These are phyloP conservation scores for Meta bourneti DNA, from an alignment of 2,888 invertebrate genomes.

Conservation along the genomic window DNA sequence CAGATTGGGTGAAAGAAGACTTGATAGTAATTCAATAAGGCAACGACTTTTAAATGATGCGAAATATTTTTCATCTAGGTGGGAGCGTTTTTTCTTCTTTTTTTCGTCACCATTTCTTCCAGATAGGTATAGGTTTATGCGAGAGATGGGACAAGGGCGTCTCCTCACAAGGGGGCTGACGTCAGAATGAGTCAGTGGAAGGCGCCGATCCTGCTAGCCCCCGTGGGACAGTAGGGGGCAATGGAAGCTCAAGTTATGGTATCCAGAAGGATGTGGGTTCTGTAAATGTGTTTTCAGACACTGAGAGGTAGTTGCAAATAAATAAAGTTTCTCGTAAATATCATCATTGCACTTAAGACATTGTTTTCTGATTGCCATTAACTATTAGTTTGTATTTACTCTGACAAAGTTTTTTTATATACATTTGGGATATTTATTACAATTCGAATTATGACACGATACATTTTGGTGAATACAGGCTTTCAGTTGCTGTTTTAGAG, in stretches of 20 bases:
- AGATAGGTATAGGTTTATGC: constrained; percentile 12
- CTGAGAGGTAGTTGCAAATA: no score
- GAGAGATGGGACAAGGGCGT: constrained; percentile 39
- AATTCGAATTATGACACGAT: no score
- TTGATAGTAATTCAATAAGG: neutral
- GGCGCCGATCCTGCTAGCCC: constrained; percentile 41
- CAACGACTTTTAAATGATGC: neutral
- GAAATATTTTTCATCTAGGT: no score
- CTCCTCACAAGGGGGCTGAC: constrained; percentile 46
- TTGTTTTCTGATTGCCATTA: no score
- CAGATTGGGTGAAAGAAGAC: neutral
- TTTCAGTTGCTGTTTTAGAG: no score
- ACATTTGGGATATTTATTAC: no score
- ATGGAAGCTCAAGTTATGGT: constrained; percentile 10
- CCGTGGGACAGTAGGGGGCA: constrained; percentile 52
- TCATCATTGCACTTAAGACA: no score
- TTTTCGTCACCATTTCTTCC: neutral
- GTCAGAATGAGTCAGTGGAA: constrained; percentile 62
- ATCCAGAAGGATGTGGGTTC: neutral
- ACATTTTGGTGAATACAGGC: no score
- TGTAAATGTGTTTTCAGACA: neutral
- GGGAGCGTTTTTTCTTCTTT: neutral
- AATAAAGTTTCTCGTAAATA: no score
- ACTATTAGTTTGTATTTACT: no score
- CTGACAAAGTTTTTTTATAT: no score